Conservation (phyloP, 2,797 vertebrate genomes). For the Urosaurus nigricauda region DNA sequence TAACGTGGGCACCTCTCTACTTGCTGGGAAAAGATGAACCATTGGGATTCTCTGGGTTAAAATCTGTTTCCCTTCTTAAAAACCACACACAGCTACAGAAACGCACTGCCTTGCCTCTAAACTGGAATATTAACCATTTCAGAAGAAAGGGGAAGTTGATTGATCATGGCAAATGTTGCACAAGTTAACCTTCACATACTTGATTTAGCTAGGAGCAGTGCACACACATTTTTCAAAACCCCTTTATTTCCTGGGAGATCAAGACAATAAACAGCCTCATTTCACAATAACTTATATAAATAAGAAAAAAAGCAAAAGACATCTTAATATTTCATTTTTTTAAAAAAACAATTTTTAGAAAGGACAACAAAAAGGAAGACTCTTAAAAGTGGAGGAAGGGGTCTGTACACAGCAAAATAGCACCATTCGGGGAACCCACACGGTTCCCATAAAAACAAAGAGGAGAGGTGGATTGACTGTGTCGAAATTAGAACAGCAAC, state of each 20-base stretch:
- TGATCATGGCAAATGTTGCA: neutral
- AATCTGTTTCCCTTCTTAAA: too few species aligned
- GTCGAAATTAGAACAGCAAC: conserved; percentile 23
- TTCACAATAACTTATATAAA: conserved; percentile 71
- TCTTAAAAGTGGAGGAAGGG: neutral
- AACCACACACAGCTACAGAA: neutral
- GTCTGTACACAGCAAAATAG: conserved; percentile 54
- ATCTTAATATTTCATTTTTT: conserved; percentile 13
- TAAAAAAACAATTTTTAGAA: conserved; percentile 53
- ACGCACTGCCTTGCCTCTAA: neutral
- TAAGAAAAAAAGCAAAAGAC: conserved; percentile 54
- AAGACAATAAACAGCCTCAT: conserved; percentile 45
- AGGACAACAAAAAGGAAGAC: conserved; percentile 12
- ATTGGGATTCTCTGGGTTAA: too few species aligned
- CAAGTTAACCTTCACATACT: too few species aligned
- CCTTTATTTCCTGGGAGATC: conserved; percentile 62
- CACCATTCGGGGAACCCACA: conserved; percentile 47
- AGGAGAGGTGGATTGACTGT: neutral
- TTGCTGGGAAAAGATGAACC: neutral
- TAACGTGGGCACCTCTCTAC: neutral
- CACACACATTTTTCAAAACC: neutral
- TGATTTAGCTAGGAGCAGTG: neutral
- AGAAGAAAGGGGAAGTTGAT: neutral
- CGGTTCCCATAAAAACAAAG: conserved; percentile 12
- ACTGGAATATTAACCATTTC: neutral